Conservation (phyloP, 2,797 vertebrate genomes). For the Spea hammondii region DNA sequence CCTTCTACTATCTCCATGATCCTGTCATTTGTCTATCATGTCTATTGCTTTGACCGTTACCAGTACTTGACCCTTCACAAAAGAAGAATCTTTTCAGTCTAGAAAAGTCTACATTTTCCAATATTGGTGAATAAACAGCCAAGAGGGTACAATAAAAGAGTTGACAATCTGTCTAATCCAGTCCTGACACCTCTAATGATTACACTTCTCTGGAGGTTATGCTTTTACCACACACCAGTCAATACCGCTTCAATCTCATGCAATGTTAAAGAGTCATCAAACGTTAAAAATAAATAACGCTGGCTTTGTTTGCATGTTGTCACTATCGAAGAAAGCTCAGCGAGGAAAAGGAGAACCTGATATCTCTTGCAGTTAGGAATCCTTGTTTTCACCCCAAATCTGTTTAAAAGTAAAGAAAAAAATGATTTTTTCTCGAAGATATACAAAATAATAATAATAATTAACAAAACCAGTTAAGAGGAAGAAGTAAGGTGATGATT, state of each 20-base stretch:
- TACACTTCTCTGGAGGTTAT: conserved; percentile 31
- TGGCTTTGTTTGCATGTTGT: no score
- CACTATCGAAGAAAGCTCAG: no score
- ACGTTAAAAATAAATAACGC: no score
- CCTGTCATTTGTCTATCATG: conserved; percentile 41
- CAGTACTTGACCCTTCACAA: conserved; percentile 34
- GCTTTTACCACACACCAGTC: conserved; percentile 36
- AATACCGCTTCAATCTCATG: conserved; percentile 8
- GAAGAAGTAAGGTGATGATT: no score
- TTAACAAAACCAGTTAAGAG: no score
- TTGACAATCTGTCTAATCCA: conserved; percentile 46
- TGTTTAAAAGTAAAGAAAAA: no score
- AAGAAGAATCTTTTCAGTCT: conserved; percentile 31
- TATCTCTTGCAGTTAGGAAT: no score
- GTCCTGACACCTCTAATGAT: conserved; percentile 48
- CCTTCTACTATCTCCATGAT: conserved; percentile 15
- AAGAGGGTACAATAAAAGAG: conserved; percentile 46
- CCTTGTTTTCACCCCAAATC: no score
- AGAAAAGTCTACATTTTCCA: conserved; percentile 42
- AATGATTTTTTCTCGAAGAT: no score
- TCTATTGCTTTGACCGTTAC: conserved; percentile 22
- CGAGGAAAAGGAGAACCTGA: no score
- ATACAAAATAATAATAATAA: no score
- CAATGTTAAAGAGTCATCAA: conserved; percentile 5
- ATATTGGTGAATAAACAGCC: conserved; percentile 38